A percentile compares a stretch with the other conserved stretches of the same genome.
Evolutionary conservation across 2,888 invertebrate species (phyloP).

Genomic region (Cephus sareptanus): DNA sequence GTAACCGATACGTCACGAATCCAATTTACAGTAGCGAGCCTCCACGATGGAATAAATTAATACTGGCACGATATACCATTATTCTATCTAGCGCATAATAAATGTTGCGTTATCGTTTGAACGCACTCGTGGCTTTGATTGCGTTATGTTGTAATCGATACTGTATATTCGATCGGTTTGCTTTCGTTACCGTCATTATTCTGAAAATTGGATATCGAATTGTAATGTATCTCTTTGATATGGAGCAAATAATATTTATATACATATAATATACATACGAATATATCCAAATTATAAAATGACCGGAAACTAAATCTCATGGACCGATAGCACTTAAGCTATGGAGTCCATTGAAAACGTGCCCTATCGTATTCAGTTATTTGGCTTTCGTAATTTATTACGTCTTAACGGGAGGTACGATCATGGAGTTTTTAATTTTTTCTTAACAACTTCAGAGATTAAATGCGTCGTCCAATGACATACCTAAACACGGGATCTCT

Average conservation of each 20-base stretch:
- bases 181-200: background rate
- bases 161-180: background rate
- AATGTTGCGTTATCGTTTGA: slow-evolving; percentile 54
- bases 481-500: background rate
- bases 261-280: background rate
- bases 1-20: slow-evolving; percentile 58
- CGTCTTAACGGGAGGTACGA: background rate
- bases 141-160: background rate
- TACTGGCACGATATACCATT: slow-evolving; percentile 25
- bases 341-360: background rate
- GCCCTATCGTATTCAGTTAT: background rate
- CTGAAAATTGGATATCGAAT: background rate
- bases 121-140: slow-evolving; percentile 39
- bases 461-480: background rate
- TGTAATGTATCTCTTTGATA: background rate
- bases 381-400: background rate
- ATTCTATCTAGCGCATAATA: slow-evolving; percentile 54
- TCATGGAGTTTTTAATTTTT: background rate
- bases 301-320: background rate
- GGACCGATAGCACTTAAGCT: background rate
- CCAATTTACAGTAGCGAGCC: slow-evolving; percentile 53
- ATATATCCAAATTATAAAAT: background rate
- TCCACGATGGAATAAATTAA: slow-evolving; percentile 58
- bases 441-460: background rate
- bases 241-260: background rate